phyloP scores from a whole-genome alignment of 2,888 invertebrate species.

The Ochropleura plecta region DNA sequence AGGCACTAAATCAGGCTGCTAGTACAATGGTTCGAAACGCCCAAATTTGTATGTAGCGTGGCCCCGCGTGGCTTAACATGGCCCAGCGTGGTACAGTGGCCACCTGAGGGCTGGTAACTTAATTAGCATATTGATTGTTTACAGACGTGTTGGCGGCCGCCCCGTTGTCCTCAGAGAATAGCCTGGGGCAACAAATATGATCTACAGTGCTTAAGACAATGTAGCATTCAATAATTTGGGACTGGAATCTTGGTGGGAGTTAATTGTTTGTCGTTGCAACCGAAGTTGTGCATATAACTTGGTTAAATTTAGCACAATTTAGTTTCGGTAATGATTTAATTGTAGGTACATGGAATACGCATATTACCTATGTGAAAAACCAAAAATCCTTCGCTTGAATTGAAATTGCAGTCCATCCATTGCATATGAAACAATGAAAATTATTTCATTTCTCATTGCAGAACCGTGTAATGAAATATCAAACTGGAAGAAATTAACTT shows the following conservation, averaged over 20 bases:
- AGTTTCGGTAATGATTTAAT: not conserved
- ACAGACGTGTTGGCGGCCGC: conserved; percentile 71
- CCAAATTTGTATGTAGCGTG: conserved; percentile 66
- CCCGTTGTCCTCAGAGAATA: conserved; percentile 47
- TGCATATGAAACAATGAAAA: conserved; percentile 17
- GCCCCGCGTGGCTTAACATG: conserved; percentile 31
- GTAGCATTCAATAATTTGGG: conserved; percentile 42
- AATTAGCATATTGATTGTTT: conserved; percentile 87
- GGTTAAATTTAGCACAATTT: not conserved
- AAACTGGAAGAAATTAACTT: conserved; percentile 70
- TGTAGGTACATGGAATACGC: not conserved
- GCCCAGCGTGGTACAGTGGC: conserved; percentile 48
- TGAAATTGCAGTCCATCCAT: not conserved
- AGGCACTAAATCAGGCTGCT: conserved; percentile 61
- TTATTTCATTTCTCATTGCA: conserved; percentile 27
- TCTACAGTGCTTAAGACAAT: conserved; percentile 54
- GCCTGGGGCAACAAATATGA: conserved; percentile 51
- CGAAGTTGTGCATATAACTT: not conserved
- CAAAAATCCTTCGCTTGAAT: not conserved
- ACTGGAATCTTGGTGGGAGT: conserved; percentile 2
- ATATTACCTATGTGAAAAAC: not conserved
- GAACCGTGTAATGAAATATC: conserved; percentile 54
- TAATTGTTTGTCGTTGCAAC: conserved; percentile 13
- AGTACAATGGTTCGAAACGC: conserved; percentile 58
- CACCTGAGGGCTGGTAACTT: conserved; percentile 76